phyloP scores from a whole-genome alignment of 2,888 invertebrate genomes.

The Adineta ricciae region DNA sequence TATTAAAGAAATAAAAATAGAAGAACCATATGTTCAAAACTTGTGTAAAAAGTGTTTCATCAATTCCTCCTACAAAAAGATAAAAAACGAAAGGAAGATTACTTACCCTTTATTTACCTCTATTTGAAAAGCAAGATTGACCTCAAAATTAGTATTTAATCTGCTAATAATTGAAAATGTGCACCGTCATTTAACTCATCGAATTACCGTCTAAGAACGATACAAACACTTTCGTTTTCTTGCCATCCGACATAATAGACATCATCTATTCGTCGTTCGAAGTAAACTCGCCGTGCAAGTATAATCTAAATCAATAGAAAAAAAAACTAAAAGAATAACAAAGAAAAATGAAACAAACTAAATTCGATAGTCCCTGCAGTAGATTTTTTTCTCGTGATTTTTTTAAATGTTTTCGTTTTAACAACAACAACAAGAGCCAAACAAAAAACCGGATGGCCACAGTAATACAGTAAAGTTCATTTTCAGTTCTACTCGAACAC shows the following conservation, averaged over 20 bases:
- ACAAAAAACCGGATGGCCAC: background rate
- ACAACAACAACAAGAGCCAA: slow-evolving; percentile 5
- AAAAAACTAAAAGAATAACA: slow-evolving; percentile 10
- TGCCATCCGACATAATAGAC: background rate
- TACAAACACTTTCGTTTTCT: background rate
- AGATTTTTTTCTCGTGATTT: background rate
- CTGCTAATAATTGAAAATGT: too few species aligned
- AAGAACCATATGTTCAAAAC: too few species aligned
- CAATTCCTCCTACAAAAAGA: too few species aligned
- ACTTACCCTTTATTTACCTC: too few species aligned
- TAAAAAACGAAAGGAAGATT: too few species aligned
- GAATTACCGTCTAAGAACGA: background rate
- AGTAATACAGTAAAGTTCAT: background rate
- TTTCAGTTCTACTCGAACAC: background rate
- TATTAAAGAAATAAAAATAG: too few species aligned
- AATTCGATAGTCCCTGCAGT: slow-evolving; percentile 9
- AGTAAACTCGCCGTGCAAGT: background rate
- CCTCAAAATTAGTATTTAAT: too few species aligned
- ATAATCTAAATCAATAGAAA: slow-evolving; percentile 10
- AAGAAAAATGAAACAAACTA: background rate
- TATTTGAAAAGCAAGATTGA: too few species aligned
- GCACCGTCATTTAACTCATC: too few species aligned
- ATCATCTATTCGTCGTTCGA: background rate
- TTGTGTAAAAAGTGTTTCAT: too few species aligned
- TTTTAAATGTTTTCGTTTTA: background rate